These are phyloP conservation scores for Taenaris catops DNA, from an alignment of 2,888 invertebrate species.

Conservation along the genomic window DNA sequence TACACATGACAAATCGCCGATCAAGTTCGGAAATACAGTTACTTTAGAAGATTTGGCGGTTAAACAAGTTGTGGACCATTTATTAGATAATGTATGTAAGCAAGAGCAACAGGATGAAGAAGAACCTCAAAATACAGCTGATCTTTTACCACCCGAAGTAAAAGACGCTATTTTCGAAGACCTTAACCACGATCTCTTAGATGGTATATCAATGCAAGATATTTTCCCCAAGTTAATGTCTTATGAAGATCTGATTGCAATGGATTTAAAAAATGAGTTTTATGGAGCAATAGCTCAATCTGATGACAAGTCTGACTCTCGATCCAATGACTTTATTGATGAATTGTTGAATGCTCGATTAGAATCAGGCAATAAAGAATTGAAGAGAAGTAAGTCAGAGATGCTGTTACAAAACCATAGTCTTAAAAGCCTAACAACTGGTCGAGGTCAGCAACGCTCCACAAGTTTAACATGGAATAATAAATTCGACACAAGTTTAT, in stretches of 20 bases:
- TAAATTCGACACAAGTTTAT: conserved; percentile 82
- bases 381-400: conserved; percentile 84
- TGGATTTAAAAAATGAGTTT: conserved; percentile 82
- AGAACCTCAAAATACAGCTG: conserved; percentile 89
- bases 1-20: conserved; percentile 68
- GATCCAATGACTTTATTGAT: conserved; percentile 77
- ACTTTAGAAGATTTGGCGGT: conserved; percentile 76
- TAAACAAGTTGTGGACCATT: conserved; percentile 79
- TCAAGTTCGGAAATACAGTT: conserved; percentile 65
- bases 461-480: conserved; percentile 85
- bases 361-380: conserved; percentile 74
- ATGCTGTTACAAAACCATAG: conserved; percentile 74
- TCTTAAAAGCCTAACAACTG: conserved; percentile 69
- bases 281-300: conserved; percentile 69
- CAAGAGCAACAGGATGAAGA: conserved; percentile 86
- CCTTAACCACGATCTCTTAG: conserved; percentile 88
- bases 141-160: conserved; percentile 90
- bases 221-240: conserved; percentile 87
- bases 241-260: conserved; percentile 82
- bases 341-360: conserved; percentile 74
- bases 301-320: conserved; percentile 69
- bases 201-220: conserved; percentile 92
- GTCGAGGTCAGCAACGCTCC: conserved; percentile 82
- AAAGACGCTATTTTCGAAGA: conserved; percentile 94
- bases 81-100: conserved; percentile 81